Evolutionary conservation across 2,888 invertebrate species (phyloP), one percentile per base, ranked within the genome.

Genomic region (Caenorhabditis afra): DNA sequence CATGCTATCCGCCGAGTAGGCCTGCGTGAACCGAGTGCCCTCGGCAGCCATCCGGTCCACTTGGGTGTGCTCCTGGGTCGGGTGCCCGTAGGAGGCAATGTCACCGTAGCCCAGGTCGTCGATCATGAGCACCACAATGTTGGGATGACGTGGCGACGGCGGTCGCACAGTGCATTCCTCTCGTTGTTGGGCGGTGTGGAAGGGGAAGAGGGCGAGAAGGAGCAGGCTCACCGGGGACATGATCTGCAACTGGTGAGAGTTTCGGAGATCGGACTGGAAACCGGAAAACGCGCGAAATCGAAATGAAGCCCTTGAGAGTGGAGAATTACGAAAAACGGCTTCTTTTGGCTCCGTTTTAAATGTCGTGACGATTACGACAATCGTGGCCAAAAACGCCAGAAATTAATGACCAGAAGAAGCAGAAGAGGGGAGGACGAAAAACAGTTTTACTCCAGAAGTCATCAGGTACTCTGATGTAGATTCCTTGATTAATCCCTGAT

Each of bases 81-180:
- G 90, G 74, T 90, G 88, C 29, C 89, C 89, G 79, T 89, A 89
- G 14, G 87, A 76, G 18, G 85, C 84, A 20, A 89, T 82, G 71
- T 89, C 89, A 39, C 89, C 89, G 75, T 86, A 89, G 20, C 92
- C 92, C 65, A 92, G 87, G 85, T 92, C 92, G 87, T 92, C 92
- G 4, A 92, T 92, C 82, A 92, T 87, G 35, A 92, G 85, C 3
- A 92, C 85, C 58, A 92, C 76, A 53, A 92, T 90, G 86, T 92
- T 92, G 1, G 92, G 92, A 53, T 87, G 85, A 37, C 85, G 83
- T 14, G 81, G 81, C 1, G 83, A 81, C 10, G 83, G 83, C 12
- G 81, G 83, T 35, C 58, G 58, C 0, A 59, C 65, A 1, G 41
- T 57, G 47, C 74, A 74, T 23, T 53, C 61, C 47, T 70, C 59